Evolutionary conservation across 1,140 invertebrate species (phyloP).

Genomic region (Campoletis sonorensis): DNA sequence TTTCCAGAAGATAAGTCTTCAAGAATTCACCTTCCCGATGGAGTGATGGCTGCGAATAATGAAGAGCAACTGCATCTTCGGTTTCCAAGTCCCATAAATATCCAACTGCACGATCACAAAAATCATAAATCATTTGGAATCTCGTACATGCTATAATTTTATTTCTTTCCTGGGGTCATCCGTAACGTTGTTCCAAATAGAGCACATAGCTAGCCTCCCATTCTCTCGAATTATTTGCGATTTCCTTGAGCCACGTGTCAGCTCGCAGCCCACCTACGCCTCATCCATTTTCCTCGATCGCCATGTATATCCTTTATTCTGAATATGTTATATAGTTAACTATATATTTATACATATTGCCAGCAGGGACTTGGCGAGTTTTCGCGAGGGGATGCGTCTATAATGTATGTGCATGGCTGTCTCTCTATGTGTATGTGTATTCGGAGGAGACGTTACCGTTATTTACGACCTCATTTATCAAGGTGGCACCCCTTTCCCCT

Average conservation of each 20-base stretch:
- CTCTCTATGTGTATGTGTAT: constrained; percentile 70
- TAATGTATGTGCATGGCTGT: constrained; percentile 44
- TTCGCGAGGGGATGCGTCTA: constrained; percentile 32
- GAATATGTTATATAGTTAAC: constrained; percentile 2
- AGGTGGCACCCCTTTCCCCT: constrained; percentile 70
- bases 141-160: background rate
- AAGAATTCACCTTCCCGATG: too few relatives aligned
- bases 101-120: constrained; percentile 70
- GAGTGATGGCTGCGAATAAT: background rate
- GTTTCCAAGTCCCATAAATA: constrained; percentile 72
- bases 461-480: constrained; percentile 76
- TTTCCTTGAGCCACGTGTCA: background rate
- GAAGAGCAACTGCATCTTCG: constrained; percentile 47
- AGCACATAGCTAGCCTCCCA: background rate
- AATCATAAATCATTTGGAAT: constrained; percentile 1
- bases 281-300: constrained; percentile 40
- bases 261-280: background rate
- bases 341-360: constrained; percentile 11
- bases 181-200: too few relatives aligned
- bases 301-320: constrained; percentile 27
- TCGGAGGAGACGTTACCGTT: constrained; percentile 75
- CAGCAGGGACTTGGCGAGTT: constrained; percentile 22
- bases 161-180: too few relatives aligned
- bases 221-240: constrained; percentile 30
- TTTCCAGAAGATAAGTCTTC: too few relatives aligned